phyloP scores from a whole-genome alignment of 2,113 vertebrate genomes.

The Choloepus hoffmanni region DNA sequence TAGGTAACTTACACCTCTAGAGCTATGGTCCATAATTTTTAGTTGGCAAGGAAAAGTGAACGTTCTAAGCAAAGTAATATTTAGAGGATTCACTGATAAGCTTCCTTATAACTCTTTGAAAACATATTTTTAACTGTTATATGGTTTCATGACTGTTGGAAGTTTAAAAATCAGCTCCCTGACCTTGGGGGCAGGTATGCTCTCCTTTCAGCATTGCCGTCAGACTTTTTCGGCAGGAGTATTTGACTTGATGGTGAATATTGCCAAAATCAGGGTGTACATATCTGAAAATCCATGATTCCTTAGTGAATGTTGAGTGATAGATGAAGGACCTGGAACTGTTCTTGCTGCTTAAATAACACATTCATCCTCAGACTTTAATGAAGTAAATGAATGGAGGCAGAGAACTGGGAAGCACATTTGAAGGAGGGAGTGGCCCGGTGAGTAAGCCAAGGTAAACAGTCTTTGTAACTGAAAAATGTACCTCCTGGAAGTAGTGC shows the following conservation, averaged over 20 bases:
- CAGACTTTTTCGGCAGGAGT: neutral
- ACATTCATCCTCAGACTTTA: neutral
- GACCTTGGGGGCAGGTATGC: neutral
- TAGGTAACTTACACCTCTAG: neutral
- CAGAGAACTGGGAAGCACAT: constrained; percentile 32
- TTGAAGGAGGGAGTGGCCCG: constrained; percentile 57
- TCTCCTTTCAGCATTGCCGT: neutral
- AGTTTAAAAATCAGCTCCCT: neutral
- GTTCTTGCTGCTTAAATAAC: neutral
- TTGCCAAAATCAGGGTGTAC: neutral
- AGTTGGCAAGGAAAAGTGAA: neutral
- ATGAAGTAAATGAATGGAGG: constrained; percentile 64
- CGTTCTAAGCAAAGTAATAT: neutral
- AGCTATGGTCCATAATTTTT: neutral
- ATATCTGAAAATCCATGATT: neutral
- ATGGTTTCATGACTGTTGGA: neutral
- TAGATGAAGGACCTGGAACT: neutral
- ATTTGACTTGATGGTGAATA: neutral
- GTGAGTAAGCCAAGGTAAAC: constrained; percentile 70
- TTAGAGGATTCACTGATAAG: neutral
- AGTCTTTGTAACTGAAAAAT: constrained; percentile 55
- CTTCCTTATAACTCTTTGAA: neutral
- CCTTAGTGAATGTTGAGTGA: neutral
- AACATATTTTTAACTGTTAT: neutral
- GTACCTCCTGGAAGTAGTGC: constrained; percentile 63